Conservation (phyloP, 2,113 vertebrate genomes). For the Lichenostomus cassidix region DNA sequence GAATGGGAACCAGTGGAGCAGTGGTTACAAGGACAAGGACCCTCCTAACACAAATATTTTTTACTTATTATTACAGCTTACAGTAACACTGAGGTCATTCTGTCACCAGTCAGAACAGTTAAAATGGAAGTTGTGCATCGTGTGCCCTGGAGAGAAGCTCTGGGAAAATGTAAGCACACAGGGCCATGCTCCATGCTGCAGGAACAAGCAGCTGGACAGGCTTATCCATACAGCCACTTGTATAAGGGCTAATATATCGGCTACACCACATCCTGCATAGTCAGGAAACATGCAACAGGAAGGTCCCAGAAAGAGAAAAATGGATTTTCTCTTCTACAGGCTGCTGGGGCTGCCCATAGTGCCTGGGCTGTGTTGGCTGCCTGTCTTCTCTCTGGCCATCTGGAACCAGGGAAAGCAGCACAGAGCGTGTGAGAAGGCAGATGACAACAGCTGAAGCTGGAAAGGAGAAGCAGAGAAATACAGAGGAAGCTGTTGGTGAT, state of each 20-base stretch:
- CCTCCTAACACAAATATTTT: background rate
- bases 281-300: background rate
- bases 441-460: constrained; percentile 31
- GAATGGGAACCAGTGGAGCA: background rate
- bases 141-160: background rate
- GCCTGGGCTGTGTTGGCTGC: background rate
- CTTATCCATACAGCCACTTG: background rate
- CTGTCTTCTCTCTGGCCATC: background rate
- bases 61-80: background rate
- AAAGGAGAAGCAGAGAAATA: constrained; percentile 4
- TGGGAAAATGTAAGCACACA: background rate
- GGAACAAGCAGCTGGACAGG: background rate
- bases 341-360: background rate
- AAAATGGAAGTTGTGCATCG: background rate
- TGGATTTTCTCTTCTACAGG: background rate
- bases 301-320: background rate
- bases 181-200: background rate
- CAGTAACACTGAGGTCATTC: background rate
- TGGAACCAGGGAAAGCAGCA: background rate
- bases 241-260: background rate
- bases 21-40: background rate
- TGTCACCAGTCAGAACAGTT: background rate
- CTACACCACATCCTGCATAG: fast-evolving
- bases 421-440: background rate
- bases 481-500: background rate